phyloP scores from a whole-genome alignment of 2,113 vertebrate species.

The Pelobates fuscus region DNA sequence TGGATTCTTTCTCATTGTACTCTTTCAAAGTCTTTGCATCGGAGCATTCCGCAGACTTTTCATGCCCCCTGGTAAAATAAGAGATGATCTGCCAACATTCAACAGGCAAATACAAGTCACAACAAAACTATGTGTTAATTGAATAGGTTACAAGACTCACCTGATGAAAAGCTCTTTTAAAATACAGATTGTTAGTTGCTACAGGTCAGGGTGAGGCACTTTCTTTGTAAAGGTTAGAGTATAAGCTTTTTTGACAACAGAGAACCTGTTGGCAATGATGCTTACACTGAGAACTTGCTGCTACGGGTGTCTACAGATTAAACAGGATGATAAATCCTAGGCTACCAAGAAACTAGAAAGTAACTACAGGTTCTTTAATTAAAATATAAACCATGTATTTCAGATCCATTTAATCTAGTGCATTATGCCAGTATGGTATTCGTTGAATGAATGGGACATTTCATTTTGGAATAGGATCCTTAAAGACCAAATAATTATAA shows the following conservation, averaged over 20 bases:
- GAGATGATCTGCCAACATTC: constrained; percentile 2
- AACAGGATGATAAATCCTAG: too few species aligned
- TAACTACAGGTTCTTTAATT: too few species aligned
- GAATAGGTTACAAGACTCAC: constrained; percentile 17
- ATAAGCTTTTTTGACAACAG: not conserved
- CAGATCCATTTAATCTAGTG: too few species aligned
- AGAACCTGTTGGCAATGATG: not conserved
- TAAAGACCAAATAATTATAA: too few species aligned
- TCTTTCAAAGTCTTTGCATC: not conserved
- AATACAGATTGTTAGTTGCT: constrained; percentile 3
- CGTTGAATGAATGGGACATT: too few species aligned
- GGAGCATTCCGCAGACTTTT: constrained; percentile 24
- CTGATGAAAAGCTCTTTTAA: constrained; percentile 12
- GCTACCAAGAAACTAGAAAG: too few species aligned
- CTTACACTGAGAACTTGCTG: not conserved
- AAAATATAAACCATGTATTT: too few species aligned
- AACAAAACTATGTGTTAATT: constrained; percentile 32
- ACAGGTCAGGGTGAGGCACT: constrained; percentile 33
- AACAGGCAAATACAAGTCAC: constrained; percentile 38
- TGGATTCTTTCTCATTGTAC: constrained; percentile 26
- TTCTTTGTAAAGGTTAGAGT: constrained; percentile 26
- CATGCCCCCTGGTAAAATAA: constrained; percentile 19
- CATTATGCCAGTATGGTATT: too few species aligned
- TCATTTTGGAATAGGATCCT: too few species aligned
- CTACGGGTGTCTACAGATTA: not conserved